phyloP scores from a whole-genome alignment of 2,888 invertebrate species.

The Argyra leucocephala region DNA sequence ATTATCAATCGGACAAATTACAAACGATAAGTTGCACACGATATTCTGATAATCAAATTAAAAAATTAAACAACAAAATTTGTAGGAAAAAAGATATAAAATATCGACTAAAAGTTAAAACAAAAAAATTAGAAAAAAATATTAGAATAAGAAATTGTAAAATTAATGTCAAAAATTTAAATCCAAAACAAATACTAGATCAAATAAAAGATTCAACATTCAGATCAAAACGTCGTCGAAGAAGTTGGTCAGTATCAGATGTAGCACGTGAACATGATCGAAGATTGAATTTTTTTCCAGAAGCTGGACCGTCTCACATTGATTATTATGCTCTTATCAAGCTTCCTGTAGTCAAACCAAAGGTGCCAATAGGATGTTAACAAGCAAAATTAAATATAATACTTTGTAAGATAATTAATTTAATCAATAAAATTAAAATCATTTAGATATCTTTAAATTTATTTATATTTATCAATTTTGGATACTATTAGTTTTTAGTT shows the following conservation, averaged over 20 bases:
- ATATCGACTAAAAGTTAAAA: too few species aligned
- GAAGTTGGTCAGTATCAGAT: conserved; percentile 19
- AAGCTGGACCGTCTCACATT: conserved; percentile 23
- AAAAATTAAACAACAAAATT: too few species aligned
- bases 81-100: too few species aligned
- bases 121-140: too few species aligned
- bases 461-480: too few species aligned
- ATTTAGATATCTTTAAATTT: too few species aligned
- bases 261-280: conserved; percentile 21
- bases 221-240: background rate
- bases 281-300: conserved; percentile 23
- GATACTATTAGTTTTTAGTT: too few species aligned
- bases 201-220: conserved; percentile 6
- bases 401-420: too few species aligned
- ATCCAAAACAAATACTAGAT: background rate
- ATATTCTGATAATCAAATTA: too few species aligned
- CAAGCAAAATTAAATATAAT: background rate
- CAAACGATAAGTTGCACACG: too few species aligned
- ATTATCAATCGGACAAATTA: too few species aligned
- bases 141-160: background rate
- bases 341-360: background rate
- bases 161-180: background rate
- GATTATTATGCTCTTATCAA: conserved; percentile 19
- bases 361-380: background rate
- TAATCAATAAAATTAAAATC: too few species aligned